phyloP scores from a whole-genome alignment of 2,797 vertebrate species.

The Enteromius unitaeniatus region DNA sequence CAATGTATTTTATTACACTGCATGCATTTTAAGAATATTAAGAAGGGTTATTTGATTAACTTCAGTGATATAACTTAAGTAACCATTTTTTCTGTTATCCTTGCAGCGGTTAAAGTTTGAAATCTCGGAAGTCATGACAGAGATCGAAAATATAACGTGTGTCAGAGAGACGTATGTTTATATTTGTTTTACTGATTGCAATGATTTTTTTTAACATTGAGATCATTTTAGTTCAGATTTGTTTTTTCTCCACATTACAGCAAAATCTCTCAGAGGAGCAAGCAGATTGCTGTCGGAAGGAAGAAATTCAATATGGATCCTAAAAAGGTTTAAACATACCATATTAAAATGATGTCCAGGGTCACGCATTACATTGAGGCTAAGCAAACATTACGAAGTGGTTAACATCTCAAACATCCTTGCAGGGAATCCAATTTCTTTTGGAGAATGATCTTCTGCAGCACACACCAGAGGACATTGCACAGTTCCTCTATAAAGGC shows the following conservation, averaged over 20 bases:
- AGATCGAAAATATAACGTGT: slow-evolving; percentile 95
- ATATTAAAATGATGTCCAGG: background rate
- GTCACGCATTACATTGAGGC: background rate
- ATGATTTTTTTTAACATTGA: background rate
- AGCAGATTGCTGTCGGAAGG: slow-evolving; percentile 96
- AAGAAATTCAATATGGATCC: slow-evolving; percentile 99
- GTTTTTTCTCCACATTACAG: slow-evolving; percentile 69
- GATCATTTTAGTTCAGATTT: background rate
- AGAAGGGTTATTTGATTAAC: background rate
- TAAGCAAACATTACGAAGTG: slow-evolving; percentile 7
- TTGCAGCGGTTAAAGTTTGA: slow-evolving; percentile 94
- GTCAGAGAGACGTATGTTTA: slow-evolving; percentile 90
- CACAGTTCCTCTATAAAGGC: slow-evolving; percentile 97
- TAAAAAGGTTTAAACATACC: slow-evolving; percentile 85
- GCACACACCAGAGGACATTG: slow-evolving; percentile 92
- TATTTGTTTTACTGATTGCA: background rate
- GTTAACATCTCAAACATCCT: slow-evolving; percentile 38
- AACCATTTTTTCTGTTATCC: slow-evolving; percentile 49
- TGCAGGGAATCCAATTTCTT: slow-evolving; percentile 94
- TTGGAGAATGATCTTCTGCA: slow-evolving; percentile 95
- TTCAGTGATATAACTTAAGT: background rate
- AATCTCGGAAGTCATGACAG: slow-evolving; percentile 98
- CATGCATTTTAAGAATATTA: background rate
- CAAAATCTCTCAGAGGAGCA: slow-evolving; percentile 96
- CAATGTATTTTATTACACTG: background rate